These are phyloP conservation scores for Cygnus buccinator DNA, from an alignment of 2,113 vertebrate species.

Conservation along the genomic window DNA sequence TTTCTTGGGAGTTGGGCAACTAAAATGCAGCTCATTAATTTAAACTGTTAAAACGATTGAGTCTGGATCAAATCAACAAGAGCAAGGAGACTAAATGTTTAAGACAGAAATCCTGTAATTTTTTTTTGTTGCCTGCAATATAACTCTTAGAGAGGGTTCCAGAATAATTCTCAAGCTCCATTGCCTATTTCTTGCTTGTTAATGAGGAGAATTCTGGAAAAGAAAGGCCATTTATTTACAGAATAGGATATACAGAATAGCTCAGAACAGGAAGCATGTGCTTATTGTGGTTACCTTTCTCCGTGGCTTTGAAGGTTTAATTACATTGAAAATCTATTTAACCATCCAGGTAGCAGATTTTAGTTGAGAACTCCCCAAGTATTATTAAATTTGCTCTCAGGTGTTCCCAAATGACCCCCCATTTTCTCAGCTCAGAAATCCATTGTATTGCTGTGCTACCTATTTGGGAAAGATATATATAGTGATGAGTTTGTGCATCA, in stretches of 20 bases:
- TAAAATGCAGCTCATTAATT: slow-evolving; percentile 28
- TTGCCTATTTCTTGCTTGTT: not conserved
- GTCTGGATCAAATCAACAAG: slow-evolving; percentile 13
- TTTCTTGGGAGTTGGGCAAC: not conserved
- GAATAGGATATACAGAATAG: not conserved
- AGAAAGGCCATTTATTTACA: not conserved
- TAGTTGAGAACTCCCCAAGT: not conserved
- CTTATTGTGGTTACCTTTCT: not conserved
- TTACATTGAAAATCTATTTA: not conserved
- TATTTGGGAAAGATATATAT: not conserved
- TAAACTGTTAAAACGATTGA: not conserved
- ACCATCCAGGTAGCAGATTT: not conserved
- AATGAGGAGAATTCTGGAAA: not conserved
- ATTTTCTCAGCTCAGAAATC: not conserved
- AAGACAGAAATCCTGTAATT: not conserved
- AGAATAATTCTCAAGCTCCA: not conserved
- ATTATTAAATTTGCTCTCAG: not conserved
- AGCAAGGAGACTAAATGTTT: not conserved
- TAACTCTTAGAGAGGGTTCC: not conserved
- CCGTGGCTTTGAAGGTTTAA: not conserved
- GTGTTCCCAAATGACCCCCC: rapidly evolving
- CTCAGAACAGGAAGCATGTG: not conserved
- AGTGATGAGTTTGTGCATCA: not conserved
- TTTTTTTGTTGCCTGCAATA: not conserved
- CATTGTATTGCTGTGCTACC: not conserved